These are phyloP conservation scores for Papilio dardanus DNA, from an alignment of 1,140 invertebrate genomes.

Conservation along the genomic window DNA sequence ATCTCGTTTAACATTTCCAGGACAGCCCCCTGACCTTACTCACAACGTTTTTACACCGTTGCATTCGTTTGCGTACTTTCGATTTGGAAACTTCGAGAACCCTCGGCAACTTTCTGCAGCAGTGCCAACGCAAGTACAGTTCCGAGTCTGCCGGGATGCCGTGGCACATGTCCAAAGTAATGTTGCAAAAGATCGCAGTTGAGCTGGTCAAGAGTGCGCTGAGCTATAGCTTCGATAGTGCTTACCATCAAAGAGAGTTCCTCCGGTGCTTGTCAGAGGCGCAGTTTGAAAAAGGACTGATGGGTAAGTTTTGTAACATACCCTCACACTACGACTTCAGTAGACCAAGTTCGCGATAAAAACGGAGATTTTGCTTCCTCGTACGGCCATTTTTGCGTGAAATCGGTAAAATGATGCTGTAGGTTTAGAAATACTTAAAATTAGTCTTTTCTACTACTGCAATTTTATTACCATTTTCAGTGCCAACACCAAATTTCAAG, in stretches of 20 bases:
- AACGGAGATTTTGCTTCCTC: too few species aligned
- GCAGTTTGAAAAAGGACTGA: slow-evolving; percentile 82
- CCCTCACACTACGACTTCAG: too few species aligned
- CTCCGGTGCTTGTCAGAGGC: slow-evolving; percentile 78
- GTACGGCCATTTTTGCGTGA: too few species aligned
- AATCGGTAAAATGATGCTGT: too few species aligned
- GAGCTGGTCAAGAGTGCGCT: slow-evolving; percentile 82
- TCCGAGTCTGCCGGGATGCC: slow-evolving; percentile 61
- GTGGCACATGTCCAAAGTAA: slow-evolving; percentile 83
- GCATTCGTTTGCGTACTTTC: slow-evolving; percentile 61
- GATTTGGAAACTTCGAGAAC: slow-evolving; percentile 61
- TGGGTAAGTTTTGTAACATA: slow-evolving; percentile 80
- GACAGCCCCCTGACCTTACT: slow-evolving; percentile 84
- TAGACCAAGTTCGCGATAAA: too few species aligned
- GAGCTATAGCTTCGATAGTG: slow-evolving; percentile 81
- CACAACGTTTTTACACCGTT: slow-evolving; percentile 75
- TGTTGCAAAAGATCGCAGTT: slow-evolving; percentile 73
- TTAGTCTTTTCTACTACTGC: not conserved
- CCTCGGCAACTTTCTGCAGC: slow-evolving; percentile 61
- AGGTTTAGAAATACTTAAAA: not conserved
- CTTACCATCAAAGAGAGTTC: slow-evolving; percentile 83
- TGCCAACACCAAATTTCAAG: slow-evolving; percentile 80
- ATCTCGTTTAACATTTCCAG: slow-evolving; percentile 65
- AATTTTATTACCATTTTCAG: slow-evolving; percentile 52
- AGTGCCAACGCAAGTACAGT: slow-evolving; percentile 70